These are phyloP conservation scores for Psylliodes chrysocephalus DNA, from an alignment of 2,888 invertebrate species.

Conservation along the genomic window DNA sequence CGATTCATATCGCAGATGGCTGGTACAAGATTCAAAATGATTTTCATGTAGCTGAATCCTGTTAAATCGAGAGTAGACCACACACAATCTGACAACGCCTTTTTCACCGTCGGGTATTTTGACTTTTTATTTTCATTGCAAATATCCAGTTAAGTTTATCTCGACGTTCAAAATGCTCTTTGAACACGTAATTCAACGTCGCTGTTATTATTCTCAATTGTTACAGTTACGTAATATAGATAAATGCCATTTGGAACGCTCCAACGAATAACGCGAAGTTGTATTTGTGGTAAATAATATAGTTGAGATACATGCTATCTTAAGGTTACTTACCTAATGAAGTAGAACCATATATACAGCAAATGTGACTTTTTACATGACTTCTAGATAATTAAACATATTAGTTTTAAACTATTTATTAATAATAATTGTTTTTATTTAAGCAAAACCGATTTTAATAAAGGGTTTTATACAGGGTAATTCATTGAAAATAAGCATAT, in stretches of 20 bases:
- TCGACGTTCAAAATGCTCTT: conserved; percentile 26
- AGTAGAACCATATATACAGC: too few species aligned
- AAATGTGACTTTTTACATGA: too few species aligned
- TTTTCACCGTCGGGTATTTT: conserved; percentile 42
- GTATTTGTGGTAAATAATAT: neutral
- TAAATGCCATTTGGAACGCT: conserved; percentile 5
- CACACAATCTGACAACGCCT: conserved; percentile 48
- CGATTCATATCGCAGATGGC: too few species aligned
- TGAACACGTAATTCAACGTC: conserved; percentile 18
- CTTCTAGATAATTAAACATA: too few species aligned
- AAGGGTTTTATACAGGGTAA: too few species aligned
- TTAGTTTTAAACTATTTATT: too few species aligned
- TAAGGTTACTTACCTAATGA: too few species aligned
- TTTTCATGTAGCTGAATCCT: conserved; percentile 32
- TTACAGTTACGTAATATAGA: conserved; percentile 23
- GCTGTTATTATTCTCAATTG: conserved; percentile 21
- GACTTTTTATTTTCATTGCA: conserved; percentile 35
- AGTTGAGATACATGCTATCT: too few species aligned
- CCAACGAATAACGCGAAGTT: neutral
- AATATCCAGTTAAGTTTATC: conserved; percentile 36
- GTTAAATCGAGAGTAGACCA: conserved; percentile 50
- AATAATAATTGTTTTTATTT: too few species aligned
- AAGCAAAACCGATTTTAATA: too few species aligned
- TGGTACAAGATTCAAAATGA: too few species aligned
- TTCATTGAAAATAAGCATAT: too few species aligned